Base-by-base conservation (phyloP, 2,888 invertebrate species). In the Melinaea marsaeus region DNA sequence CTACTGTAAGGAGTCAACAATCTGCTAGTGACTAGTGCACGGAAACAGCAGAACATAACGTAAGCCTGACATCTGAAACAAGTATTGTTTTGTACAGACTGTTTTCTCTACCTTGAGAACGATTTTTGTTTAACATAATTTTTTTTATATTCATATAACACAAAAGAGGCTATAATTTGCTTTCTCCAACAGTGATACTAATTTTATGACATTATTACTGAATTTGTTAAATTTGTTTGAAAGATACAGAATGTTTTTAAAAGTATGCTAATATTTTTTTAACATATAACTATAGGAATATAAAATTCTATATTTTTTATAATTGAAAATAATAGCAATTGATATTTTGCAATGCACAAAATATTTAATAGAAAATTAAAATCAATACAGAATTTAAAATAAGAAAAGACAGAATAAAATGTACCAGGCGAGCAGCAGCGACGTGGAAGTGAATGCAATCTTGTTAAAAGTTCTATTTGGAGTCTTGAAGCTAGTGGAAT, bases 391-490 rank as follows among this genome's bases (percentile, higher is more conserved):
- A 33, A 33, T 34, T 34, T 55, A 45, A 56, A 57, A 57, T 35
- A 34, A 9, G 34, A 7, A 54, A 32, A 54, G 33, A 56, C 55
- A 58, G 58, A 61, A 63, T 61, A 61, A 61, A 66, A 57, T 57
- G 13, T 60, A 60, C 42, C 57, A 55, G 37, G 59, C 57, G 57
- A 61, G 51, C 60, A 64, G 60, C 55, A 64, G 61, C 62, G 55
- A 33, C 57, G 54, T 33, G 37, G 51, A 60, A 64, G 37, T 58
- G 62, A 62, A 67, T 61, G 64, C 62, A 64, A 67, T 64, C 67
- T 67, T 64, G 67, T 67, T 67, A 67, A 67, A 67, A 67, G 60
- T 67, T 67, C 62, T 64, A 64, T 60, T 64, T 64, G 66, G 45
- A 60, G 64, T 58, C 64, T 67, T 60, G 64, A 55, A 56, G 58